phyloP scores from a whole-genome alignment of 2,797 vertebrate species.

The Neostethus bicornis region DNA sequence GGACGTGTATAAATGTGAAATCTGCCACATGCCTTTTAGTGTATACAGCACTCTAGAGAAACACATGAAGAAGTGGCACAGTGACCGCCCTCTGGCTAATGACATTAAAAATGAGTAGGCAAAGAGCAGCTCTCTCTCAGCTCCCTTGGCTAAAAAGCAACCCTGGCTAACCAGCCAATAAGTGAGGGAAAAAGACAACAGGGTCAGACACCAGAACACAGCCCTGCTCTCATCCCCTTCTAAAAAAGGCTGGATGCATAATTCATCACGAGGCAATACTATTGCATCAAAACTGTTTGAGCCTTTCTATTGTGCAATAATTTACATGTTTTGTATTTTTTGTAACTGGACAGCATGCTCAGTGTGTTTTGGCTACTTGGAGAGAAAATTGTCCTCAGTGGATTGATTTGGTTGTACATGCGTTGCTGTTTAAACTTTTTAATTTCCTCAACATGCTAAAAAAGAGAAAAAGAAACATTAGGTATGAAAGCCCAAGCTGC shows the following conservation, averaged over 20 bases:
- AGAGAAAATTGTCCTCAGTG: conserved; percentile 87
- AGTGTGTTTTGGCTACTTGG: conserved; percentile 95
- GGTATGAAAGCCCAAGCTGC: conserved; percentile 86
- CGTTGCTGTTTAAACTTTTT: conserved; percentile 89
- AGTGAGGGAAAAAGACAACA: conserved; percentile 66
- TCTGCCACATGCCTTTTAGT: conserved; percentile 99
- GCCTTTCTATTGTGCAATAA: conserved; percentile 99
- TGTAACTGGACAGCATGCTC: conserved; percentile 95
- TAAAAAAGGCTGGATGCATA: conserved; percentile 89
- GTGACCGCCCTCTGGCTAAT: conserved; percentile 95
- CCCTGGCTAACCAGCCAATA: conserved; percentile 64
- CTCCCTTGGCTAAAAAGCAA: conserved; percentile 65
- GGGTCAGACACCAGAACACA: conserved; percentile 82
- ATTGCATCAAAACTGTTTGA: conserved; percentile 96
- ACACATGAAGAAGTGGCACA: conserved; percentile 99
- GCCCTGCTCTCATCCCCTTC: conserved; percentile 80
- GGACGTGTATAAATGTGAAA: conserved; percentile 99
- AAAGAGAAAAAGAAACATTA: conserved; percentile 41
- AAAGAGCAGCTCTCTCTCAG: conserved; percentile 81
- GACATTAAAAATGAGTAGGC: conserved; percentile 98
- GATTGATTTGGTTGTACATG: conserved; percentile 91
- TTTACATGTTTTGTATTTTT: conserved; percentile 99
- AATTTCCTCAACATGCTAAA: conserved; percentile 72
- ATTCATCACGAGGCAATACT: conserved; percentile 94
- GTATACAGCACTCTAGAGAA: conserved; percentile 99